These are phyloP conservation scores for Actinemys pallida DNA, from an alignment of 2,113 vertebrate species.

Conservation along the genomic window DNA sequence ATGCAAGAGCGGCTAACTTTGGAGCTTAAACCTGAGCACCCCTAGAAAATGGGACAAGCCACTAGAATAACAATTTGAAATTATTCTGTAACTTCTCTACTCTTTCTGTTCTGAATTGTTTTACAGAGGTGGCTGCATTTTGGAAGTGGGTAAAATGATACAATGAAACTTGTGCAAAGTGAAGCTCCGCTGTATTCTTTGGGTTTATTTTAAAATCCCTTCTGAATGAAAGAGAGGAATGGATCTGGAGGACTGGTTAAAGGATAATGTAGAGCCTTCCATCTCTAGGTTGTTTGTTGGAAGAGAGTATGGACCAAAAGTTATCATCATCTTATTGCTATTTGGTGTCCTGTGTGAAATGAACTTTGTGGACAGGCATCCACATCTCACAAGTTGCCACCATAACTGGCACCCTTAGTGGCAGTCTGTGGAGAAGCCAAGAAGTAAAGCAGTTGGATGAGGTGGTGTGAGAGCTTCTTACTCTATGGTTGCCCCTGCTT, in stretches of 20 bases:
- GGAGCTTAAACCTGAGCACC: not conserved
- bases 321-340: not conserved
- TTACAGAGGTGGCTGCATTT: not conserved
- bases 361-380: not conserved
- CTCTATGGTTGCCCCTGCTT: not conserved
- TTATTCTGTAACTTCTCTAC: not conserved
- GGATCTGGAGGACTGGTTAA: not conserved
- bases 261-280: not conserved
- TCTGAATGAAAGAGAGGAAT: not conserved
- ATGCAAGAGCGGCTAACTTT: not conserved
- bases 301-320: not conserved
- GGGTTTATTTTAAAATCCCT: not conserved
- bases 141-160: not conserved
- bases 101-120: not conserved
- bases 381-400: not conserved
- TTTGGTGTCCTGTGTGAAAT: not conserved
- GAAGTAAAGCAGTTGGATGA: not conserved
- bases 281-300: not conserved
- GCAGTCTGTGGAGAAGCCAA: not conserved
- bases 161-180: not conserved
- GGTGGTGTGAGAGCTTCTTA: not conserved
- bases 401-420: not conserved
- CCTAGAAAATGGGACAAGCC: not conserved
- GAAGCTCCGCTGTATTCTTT: accelerated
- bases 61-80: not conserved